Evolutionary conservation across 1,140 invertebrate genomes (phyloP).

Genomic region (Apis dorsata): DNA sequence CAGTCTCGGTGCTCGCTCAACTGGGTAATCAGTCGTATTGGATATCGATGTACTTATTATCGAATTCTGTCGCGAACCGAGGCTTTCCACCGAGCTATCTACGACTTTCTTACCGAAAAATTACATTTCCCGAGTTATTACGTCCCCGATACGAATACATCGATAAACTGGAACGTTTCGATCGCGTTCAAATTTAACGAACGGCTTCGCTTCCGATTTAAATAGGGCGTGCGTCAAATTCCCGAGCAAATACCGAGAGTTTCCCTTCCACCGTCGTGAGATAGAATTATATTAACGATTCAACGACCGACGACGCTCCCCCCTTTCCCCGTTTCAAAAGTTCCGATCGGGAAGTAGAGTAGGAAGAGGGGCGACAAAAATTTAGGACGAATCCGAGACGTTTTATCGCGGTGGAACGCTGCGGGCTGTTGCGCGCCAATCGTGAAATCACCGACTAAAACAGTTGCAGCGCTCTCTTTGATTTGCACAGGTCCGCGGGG

Average conservation of each 20-base stretch:
- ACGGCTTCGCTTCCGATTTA: neutral
- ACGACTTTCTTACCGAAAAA: neutral
- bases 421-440: constrained; percentile 1
- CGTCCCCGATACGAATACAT: neutral
- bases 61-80: constrained; percentile 28
- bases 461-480: constrained; percentile 11
- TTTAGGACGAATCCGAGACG: neutral
- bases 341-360: neutral
- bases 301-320: too few relatives aligned
- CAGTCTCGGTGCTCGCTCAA: constrained; percentile 38
- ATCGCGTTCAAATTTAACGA: neutral
- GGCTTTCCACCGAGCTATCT: neutral
- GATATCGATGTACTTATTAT: constrained; percentile 48
- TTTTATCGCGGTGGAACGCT: constrained; percentile 12
- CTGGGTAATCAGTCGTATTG: constrained; percentile 46
- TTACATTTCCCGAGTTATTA: constrained; percentile 25
- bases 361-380: neutral
- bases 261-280: too few relatives aligned
- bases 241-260: neutral
- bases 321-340: neutral
- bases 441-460: constrained; percentile 28
- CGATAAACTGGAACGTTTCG: neutral
- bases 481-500: constrained; percentile 20
- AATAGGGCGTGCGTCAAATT: too few relatives aligned
- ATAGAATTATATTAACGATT: too few relatives aligned